Conservation (phyloP, 2,888 invertebrate genomes). For the Pterostichus madidus region DNA sequence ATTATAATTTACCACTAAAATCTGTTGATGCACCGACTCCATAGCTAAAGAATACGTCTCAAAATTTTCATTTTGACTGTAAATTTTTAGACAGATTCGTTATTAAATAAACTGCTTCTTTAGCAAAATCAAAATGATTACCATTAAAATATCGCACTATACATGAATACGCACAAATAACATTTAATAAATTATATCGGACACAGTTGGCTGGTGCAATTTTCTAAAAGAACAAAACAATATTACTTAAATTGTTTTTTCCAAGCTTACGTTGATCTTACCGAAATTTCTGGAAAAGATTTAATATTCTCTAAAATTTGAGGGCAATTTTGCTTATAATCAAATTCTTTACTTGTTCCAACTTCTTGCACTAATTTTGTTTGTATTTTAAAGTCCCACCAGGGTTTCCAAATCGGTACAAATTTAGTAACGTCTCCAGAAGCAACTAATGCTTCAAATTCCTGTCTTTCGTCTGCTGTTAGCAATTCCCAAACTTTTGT, state of each 20-base stretch:
- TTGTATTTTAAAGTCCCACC: constrained; percentile 85
- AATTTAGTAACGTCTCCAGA: constrained; percentile 86
- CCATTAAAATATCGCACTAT: constrained; percentile 88
- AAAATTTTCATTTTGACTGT: constrained; percentile 82
- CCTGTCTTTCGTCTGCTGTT: constrained; percentile 86
- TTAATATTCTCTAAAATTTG: constrained; percentile 78
- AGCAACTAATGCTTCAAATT: constrained; percentile 84
- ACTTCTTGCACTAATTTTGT: constrained; percentile 82
- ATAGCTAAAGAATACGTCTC: constrained; percentile 82
- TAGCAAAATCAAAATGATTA: constrained; percentile 82
- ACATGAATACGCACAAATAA: constrained; percentile 86
- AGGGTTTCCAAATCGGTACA: constrained; percentile 88
- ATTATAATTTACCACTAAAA: constrained; percentile 71
- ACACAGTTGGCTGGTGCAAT: constrained; percentile 84
- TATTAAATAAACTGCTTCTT: constrained; percentile 82
- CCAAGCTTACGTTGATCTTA: constrained; percentile 71
- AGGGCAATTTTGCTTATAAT: constrained; percentile 79
- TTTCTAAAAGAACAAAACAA: constrained; percentile 78
- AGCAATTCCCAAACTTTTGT: constrained; percentile 89
- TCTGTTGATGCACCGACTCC: constrained; percentile 81
- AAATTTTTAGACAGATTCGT: constrained; percentile 82
- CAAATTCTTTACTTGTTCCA: constrained; percentile 70
- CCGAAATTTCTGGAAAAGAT: constrained; percentile 81
- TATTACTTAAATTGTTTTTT: constrained; percentile 9
- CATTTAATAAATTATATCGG: constrained; percentile 87